Base-by-base conservation (phyloP, 2,888 invertebrate genomes). In the Trachelus troglodyta region DNA sequence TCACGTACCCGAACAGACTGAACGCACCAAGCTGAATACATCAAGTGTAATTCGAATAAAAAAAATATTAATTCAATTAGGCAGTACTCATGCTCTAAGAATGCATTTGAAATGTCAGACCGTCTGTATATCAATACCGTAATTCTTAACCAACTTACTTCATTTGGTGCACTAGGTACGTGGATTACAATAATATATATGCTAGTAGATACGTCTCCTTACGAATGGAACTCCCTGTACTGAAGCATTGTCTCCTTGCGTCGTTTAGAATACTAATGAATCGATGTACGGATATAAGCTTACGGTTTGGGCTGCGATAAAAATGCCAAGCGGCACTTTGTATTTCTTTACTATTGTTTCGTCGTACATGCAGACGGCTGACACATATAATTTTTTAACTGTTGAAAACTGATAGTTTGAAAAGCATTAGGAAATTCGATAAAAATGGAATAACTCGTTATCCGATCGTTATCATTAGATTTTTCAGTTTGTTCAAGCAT, bases 1-100 rank as follows among this genome's bases (percentile, higher is more conserved):
- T 88, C 88, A 86, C 87, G 87, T 86, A 85, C 80, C 69, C 56
- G 74, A 71, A 71, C 71, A 71, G 31, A 23, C 71, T 9, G 56
- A 71, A 15, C 71, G 11, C 71, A 6, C 11, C 23, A 71, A 71
- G 71, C 4, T 71, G 71, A 30, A 34, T 23, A 30, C 23, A 31
- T 31, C 9, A 12, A 30, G 30, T 23, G 11, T 15, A 12, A 34
- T 11, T 30, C 15, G 71, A 71, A 71, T 30, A 4, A 71, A 71
- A n/a, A 23, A 71, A 56, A 9, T 56, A 56, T 23, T 23, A 23
- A 23, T 56, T 56, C 56, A 56, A 56, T 23, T 56, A 56, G 23
- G 9, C 23, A 56, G 56, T 56, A 23, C 56, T 56, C 56, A 2
- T 23, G 23, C 6, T 23, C 23, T 23, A 56, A 56, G 56, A 56